Evolutionary conservation across 2,113 vertebrate genomes (phyloP).

Genomic region (Trinectes maculatus): DNA sequence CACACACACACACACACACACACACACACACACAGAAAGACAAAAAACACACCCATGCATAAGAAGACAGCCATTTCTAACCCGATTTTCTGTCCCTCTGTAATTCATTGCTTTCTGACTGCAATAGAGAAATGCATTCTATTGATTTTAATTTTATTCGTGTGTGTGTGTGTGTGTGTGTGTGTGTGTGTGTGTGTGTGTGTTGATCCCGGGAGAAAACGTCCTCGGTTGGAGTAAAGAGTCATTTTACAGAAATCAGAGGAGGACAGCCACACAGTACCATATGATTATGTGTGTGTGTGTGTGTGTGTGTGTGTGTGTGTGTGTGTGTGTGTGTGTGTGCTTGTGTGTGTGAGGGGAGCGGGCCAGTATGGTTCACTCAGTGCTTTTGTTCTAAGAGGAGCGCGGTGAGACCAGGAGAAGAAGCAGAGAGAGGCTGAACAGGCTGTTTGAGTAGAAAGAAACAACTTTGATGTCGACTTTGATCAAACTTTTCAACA

Average conservation of each 20-base stretch:
- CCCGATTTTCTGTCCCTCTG: conserved; percentile 57
- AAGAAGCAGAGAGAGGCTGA: background rate
- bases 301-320: background rate
- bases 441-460: background rate
- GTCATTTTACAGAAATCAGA: conserved; percentile 45
- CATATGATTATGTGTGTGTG: conserved; percentile 51
- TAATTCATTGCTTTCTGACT: conserved; percentile 59
- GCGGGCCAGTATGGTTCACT: conserved; percentile 9
- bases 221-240: conserved; percentile 31
- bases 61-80: conserved; percentile 60
- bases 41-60: conserved; percentile 16
- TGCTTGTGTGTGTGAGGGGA: conserved; percentile 11
- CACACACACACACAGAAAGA: conserved; percentile 34
- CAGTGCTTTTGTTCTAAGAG: conserved; percentile 20
- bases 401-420: conserved; percentile 16
- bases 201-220: conserved; percentile 4
- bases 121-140: conserved; percentile 50
- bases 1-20: conserved; percentile 26
- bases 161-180: conserved; percentile 14
- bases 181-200: conserved; percentile 11
- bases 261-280: conserved; percentile 1
- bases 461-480: background rate
- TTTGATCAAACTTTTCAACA: conserved; percentile 9
- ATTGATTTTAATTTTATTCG: conserved; percentile 62
- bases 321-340: no score